Base-by-base conservation (phyloP, 1,140 invertebrate genomes). In the Anadara kagoshimensis region DNA sequence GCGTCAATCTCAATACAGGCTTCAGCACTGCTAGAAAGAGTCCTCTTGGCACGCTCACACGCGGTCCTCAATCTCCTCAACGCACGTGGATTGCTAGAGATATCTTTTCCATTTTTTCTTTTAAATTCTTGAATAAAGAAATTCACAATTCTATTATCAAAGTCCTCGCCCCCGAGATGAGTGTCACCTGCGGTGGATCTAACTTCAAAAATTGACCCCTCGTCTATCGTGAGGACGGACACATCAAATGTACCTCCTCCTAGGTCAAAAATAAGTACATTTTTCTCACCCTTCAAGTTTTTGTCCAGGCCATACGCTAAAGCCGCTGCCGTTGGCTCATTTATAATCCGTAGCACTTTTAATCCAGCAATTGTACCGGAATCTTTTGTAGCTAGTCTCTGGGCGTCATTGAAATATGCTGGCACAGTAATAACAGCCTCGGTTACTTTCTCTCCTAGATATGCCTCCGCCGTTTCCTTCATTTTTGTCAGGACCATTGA, bases 181-280 rank as follows among this genome's bases (percentile, higher is more conserved):
- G 97, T 98, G 87, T 98, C 96, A 80, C 97, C 97, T 79, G 95
- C 96, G 18, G 97, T 98, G 16, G 97, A 95, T 87, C 96, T 96
- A 12, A 98, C 96, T 90, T 98, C 96, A 74, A 93, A 88, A 83
- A 97, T 95, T 2, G 88, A 89, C 80, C 95, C 96, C 89, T 97
- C 95, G 85, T 96, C 95, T 86, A 97, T 97, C 76, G 95, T 95
- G 73, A 98, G 90, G 83, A 98, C 95, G 26, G 96, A 97, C 11
- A 98, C 96, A 91, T 98, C 96, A 85, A 98, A 98, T 78, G 97
- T 98, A 86, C 97, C 97, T 86, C 97, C 97, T 77, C 97, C 97
- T 78, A 98, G 92, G 92, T 98, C 97, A 88, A 97, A 98, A 68
- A 92, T 91, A 5, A 92, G 81, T 36, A 92, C 89, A 79, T 92